Conservation (phyloP, 2,797 vertebrate genomes). For the Hypotaenidia philippensis region DNA sequence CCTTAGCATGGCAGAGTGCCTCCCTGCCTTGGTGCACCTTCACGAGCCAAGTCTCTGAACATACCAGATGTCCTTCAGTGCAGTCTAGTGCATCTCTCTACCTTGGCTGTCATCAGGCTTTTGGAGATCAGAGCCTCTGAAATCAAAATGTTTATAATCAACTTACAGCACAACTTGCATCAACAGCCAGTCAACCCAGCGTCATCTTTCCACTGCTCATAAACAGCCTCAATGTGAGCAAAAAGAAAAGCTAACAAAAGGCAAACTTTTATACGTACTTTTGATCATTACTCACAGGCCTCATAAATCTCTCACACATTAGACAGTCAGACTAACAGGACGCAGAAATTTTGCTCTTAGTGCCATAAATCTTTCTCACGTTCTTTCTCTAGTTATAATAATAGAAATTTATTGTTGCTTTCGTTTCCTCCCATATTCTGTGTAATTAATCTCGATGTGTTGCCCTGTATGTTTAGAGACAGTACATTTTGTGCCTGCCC, state of each 20-base stretch:
- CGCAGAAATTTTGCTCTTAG: slow-evolving; percentile 51
- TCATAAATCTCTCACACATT: slow-evolving; percentile 48
- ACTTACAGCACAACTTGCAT: not conserved
- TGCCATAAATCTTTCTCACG: slow-evolving; percentile 47
- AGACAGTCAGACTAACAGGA: slow-evolving; percentile 57
- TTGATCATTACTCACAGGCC: slow-evolving; percentile 11
- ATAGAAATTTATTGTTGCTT: slow-evolving; percentile 66
- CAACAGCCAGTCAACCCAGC: not conserved
- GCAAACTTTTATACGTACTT: slow-evolving; percentile 40
- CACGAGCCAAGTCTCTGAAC: not conserved
- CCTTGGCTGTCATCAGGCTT: not conserved
- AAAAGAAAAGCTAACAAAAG: slow-evolving; percentile 47
- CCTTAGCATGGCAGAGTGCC: not conserved
- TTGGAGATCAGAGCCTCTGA: not conserved
- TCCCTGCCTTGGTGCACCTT: not conserved
- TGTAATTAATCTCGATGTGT: slow-evolving; percentile 60
- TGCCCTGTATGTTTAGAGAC: slow-evolving; percentile 2
- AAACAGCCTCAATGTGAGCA: not conserved
- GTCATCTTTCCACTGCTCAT: not conserved
- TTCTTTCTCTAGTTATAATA: slow-evolving; percentile 49
- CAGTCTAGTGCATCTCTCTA: not conserved
- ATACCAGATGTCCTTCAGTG: not conserved
- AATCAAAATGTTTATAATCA: not conserved
- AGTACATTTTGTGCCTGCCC: slow-evolving; percentile 24
- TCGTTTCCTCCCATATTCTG: slow-evolving; percentile 35